Evolutionary conservation across 2,888 invertebrate species (phyloP).

Genomic region (Ceratothoa steindachneri): DNA sequence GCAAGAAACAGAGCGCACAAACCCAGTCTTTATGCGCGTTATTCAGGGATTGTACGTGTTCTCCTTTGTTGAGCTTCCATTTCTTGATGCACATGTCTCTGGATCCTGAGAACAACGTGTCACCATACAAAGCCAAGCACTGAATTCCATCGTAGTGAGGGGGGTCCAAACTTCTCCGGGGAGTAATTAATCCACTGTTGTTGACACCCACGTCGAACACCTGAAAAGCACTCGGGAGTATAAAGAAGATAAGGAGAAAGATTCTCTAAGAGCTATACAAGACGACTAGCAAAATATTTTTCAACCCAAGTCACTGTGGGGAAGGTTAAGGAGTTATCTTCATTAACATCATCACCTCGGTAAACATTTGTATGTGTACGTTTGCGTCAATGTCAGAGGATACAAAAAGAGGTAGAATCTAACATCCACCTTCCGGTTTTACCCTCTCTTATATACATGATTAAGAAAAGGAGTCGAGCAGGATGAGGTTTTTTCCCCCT

Average conservation of each 20-base stretch:
- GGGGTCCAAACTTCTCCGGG: slow-evolving; percentile 67
- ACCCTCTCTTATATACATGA: no score
- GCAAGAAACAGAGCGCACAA: slow-evolving; percentile 60
- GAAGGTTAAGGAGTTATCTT: no score
- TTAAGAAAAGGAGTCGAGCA: no score
- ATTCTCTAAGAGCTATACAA: not conserved
- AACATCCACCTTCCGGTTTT: no score
- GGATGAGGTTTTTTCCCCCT: no score
- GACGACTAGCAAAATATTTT: no score
- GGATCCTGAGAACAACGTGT: slow-evolving; percentile 74
- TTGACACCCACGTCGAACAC: slow-evolving; percentile 57
- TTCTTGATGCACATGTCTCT: slow-evolving; percentile 80
- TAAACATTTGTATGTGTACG: no score
- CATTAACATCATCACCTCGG: no score
- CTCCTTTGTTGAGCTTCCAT: slow-evolving; percentile 63
- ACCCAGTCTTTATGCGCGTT: slow-evolving; percentile 86
- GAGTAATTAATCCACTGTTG: slow-evolving; percentile 57
- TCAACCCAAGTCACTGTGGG: no score
- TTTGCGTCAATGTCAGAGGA: no score
- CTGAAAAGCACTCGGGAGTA: no score
- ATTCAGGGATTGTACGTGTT: slow-evolving; percentile 62
- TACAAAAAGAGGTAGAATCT: no score
- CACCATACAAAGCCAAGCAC: slow-evolving; percentile 65
- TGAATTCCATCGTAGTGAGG: slow-evolving; percentile 89
- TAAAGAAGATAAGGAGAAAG: slow-evolving; percentile 13